These are phyloP conservation scores for Harmothoe impar DNA, from an alignment of 2,888 invertebrate species.

Conservation along the genomic window DNA sequence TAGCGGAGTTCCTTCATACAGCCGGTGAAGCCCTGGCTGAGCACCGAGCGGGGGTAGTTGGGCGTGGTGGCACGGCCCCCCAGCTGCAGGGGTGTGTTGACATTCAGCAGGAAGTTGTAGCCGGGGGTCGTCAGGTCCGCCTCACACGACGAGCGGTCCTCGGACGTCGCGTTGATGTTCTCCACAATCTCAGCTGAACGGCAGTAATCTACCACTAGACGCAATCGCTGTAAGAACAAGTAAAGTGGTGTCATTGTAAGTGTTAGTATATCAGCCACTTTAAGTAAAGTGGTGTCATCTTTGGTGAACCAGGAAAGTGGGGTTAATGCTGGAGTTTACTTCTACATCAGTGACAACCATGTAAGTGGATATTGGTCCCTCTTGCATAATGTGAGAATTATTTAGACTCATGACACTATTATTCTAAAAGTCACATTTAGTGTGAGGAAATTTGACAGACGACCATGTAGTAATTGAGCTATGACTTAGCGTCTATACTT, in stretches of 20 bases:
- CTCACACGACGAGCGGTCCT: slow-evolving; percentile 95
- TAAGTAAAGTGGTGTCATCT: background rate
- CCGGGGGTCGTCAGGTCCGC: slow-evolving; percentile 94
- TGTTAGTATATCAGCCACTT: no score
- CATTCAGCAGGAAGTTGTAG: slow-evolving; percentile 97
- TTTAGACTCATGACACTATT: background rate
- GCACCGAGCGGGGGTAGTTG: slow-evolving; percentile 60
- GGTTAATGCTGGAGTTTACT: no score
- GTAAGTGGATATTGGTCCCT: background rate
- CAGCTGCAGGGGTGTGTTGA: slow-evolving; percentile 96
- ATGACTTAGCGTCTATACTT: background rate
- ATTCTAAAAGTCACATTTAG: background rate
- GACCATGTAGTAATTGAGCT: no score
- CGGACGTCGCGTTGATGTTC: slow-evolving; percentile 89
- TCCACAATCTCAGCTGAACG: slow-evolving; percentile 94
- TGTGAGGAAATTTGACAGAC: background rate
- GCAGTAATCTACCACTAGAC: slow-evolving; percentile 96
- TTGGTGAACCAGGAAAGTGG: background rate
- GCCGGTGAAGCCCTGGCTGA: slow-evolving; percentile 92
- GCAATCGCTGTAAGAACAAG: slow-evolving; percentile 86
- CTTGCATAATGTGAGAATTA: background rate
- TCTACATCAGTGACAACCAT: no score
- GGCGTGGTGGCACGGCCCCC: slow-evolving; percentile 87
- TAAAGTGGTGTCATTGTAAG: background rate
- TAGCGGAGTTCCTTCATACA: slow-evolving; percentile 97